Conservation (phyloP, 2,888 invertebrate species). For the Xestia rhomboidea region DNA sequence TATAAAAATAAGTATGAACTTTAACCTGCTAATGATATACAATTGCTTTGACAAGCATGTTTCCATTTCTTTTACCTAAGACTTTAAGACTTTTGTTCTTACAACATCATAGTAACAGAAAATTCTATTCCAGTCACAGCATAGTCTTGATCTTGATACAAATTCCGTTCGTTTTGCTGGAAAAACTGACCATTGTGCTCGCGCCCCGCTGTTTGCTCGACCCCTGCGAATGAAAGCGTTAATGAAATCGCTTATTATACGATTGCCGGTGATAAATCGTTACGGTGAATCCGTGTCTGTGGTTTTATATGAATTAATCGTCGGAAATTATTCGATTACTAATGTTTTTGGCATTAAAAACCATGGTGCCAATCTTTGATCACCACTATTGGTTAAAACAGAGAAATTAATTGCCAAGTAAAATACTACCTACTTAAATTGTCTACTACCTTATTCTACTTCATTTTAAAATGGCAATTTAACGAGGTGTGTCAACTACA, state of each 20-base stretch:
- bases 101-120: not conserved
- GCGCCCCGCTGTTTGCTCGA: constrained; percentile 69
- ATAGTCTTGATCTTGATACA: constrained; percentile 58
- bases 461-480: not conserved
- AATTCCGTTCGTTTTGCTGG: constrained; percentile 69
- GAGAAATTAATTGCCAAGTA: not conserved
- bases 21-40: not conserved
- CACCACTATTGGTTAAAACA: not conserved
- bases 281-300: constrained; percentile 65
- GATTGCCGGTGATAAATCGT: constrained; percentile 75
- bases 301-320: constrained; percentile 67
- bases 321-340: constrained; percentile 22
- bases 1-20: not conserved
- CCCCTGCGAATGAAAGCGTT: constrained; percentile 76
- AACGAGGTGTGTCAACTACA: not conserved
- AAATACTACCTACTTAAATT: not conserved
- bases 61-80: not conserved
- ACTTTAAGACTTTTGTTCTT: not conserved
- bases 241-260: constrained; percentile 83
- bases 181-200: constrained; percentile 71
- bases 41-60: not conserved
- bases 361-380: not conserved
- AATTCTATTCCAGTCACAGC: constrained; percentile 52
- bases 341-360: constrained; percentile 18
- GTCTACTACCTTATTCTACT: not conserved